Conservation (phyloP, 2,888 invertebrate genomes). For the Oxytorus armatus region DNA sequence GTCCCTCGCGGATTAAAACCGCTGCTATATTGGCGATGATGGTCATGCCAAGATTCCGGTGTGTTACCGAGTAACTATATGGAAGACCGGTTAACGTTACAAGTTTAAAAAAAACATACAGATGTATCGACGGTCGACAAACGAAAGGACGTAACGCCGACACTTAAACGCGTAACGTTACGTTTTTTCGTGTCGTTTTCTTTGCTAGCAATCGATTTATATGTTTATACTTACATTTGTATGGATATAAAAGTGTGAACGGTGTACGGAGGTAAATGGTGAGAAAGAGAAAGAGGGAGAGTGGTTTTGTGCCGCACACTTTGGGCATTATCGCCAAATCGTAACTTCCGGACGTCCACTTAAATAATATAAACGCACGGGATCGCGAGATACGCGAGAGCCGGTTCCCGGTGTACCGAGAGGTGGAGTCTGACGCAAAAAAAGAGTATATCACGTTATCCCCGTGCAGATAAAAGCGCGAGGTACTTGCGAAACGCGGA, state of each 20-base stretch:
- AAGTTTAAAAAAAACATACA: constrained; percentile 1
- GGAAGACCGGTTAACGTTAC: constrained; percentile 58
- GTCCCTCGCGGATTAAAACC: constrained; percentile 60
- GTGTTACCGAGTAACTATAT: constrained; percentile 39
- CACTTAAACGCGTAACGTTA: background rate
- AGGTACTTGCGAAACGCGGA: constrained; percentile 16
- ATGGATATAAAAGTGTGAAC: constrained; percentile 18
- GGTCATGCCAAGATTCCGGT: constrained; percentile 49
- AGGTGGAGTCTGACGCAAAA: constrained; percentile 3
- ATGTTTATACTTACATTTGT: constrained; percentile 12
- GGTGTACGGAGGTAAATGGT: background rate
- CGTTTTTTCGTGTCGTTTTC: constrained; percentile 18
- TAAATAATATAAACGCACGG: constrained; percentile 57
- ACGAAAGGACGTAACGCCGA: constrained; percentile 18
- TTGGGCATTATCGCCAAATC: constrained; percentile 62
- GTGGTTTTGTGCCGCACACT: constrained; percentile 34
- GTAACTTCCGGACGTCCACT: constrained; percentile 66
- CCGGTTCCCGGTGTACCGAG: background rate
- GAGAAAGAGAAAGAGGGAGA: constrained; percentile 21
- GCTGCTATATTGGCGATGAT: constrained; percentile 53
- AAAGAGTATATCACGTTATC: constrained; percentile 17
- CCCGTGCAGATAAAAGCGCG: background rate
- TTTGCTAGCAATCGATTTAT: background rate
- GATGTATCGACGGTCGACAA: constrained; percentile 11
- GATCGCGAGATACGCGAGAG: constrained; percentile 51